phyloP scores from a whole-genome alignment of 1,140 invertebrate genomes.

The Cydia pomonella region DNA sequence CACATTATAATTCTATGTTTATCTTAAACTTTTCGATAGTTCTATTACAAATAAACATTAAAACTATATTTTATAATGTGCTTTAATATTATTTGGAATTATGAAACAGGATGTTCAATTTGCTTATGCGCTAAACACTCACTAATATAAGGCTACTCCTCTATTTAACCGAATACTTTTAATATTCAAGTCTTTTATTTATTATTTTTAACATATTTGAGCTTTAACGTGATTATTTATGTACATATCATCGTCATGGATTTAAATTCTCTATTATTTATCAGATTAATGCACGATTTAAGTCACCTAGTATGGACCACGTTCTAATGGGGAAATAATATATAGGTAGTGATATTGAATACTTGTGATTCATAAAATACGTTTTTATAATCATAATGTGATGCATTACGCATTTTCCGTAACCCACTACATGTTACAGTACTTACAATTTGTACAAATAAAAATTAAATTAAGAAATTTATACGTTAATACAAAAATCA shows the following conservation, averaged over 20 bases:
- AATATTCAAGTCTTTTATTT: constrained; percentile 74
- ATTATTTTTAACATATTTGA: constrained; percentile 75
- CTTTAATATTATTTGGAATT: constrained; percentile 53
- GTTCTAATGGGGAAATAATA: constrained; percentile 65
- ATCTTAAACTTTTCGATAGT: constrained; percentile 48
- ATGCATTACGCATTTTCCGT: constrained; percentile 37
- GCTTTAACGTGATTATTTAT: constrained; percentile 73
- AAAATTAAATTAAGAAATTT: constrained; percentile 36
- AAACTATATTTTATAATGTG: constrained; percentile 57
- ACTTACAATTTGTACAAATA: constrained; percentile 41
- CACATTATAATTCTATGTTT: constrained; percentile 45
- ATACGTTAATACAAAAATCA: constrained; percentile 44
- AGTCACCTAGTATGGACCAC: constrained; percentile 77
- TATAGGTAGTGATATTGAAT: constrained; percentile 26
- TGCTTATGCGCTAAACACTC: constrained; percentile 52
- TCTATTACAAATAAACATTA: constrained; percentile 56
- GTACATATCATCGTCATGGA: constrained; percentile 54
- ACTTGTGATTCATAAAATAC: background rate
- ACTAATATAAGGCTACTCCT: constrained; percentile 63
- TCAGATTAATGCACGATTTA: constrained; percentile 77
- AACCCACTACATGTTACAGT: constrained; percentile 39
- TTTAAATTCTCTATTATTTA: constrained; percentile 62
- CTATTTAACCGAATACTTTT: constrained; percentile 66
- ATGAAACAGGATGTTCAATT: constrained; percentile 45
- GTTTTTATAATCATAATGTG: constrained; percentile 13